Conservation (phyloP, 1,140 invertebrate species). For the Probaryconus sp. region DNA sequence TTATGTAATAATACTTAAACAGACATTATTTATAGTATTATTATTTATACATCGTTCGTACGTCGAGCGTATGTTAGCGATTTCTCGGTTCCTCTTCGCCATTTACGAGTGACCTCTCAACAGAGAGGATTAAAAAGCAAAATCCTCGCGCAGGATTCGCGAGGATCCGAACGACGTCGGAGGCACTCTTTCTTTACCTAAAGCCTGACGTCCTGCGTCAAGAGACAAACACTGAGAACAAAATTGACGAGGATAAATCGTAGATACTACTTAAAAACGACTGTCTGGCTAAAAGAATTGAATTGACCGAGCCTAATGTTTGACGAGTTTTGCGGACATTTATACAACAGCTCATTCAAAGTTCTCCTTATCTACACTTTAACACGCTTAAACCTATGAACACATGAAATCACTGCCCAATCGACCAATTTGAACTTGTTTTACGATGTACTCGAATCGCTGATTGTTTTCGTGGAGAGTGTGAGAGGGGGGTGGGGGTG, state of each 20-base stretch:
- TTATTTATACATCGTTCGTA: conserved; percentile 13
- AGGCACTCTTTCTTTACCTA: conserved; percentile 46
- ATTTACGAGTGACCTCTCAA: conserved; percentile 52
- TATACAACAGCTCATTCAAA: conserved; percentile 36
- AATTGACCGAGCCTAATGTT: conserved; percentile 56
- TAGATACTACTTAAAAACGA: conserved; percentile 65
- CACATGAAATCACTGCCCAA: conserved; percentile 79
- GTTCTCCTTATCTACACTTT: conserved; percentile 59
- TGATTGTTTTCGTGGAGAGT: conserved; percentile 46
- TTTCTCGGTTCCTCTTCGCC: conserved; percentile 59
- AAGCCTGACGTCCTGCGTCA: conserved; percentile 76
- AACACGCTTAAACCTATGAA: conserved; percentile 78
- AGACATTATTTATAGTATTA: conserved; percentile 28
- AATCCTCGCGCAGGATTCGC: conserved; percentile 41
- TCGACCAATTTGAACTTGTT: conserved; percentile 77
- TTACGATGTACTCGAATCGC: conserved; percentile 73
- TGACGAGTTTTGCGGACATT: conserved; percentile 48
- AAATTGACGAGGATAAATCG: conserved; percentile 65
- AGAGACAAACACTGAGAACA: conserved; percentile 62
- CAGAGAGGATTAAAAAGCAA: conserved; percentile 51
- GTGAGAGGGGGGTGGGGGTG: conserved; percentile 8
- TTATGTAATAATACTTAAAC: conserved; percentile 43
- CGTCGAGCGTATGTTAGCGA: conserved; percentile 21
- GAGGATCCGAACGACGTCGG: conserved; percentile 43
- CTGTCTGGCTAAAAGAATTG: conserved; percentile 64